These are phyloP conservation scores for Pseudolycoriella hygida DNA, from an alignment of 2,888 invertebrate genomes.

Conservation along the genomic window DNA sequence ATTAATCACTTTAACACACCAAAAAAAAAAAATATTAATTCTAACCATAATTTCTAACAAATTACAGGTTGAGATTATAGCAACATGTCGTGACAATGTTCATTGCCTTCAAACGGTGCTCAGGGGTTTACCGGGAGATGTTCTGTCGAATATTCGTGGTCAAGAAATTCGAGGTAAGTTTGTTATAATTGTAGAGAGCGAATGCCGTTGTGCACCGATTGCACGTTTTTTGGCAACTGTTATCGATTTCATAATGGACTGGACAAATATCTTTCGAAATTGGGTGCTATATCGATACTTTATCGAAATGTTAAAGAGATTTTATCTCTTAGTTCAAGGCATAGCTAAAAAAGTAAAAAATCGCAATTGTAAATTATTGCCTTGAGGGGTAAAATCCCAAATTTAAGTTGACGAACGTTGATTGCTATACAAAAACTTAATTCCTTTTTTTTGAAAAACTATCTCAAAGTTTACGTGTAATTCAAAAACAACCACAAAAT, in stretches of 20 bases:
- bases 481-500: too few relatives aligned
- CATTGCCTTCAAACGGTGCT: slow-evolving; percentile 57
- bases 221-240: slow-evolving; percentile 26
- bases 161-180: slow-evolving; percentile 42
- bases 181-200: slow-evolving; percentile 11
- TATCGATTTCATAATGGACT: slow-evolving; percentile 24
- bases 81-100: slow-evolving; percentile 74
- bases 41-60: not conserved
- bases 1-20: too few relatives aligned
- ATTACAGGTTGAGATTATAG: slow-evolving; percentile 62
- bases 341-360: not conserved
- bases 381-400: too few relatives aligned
- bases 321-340: not conserved
- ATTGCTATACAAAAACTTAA: too few relatives aligned
- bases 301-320: slow-evolving; percentile 15
- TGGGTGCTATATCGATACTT: slow-evolving; percentile 24
- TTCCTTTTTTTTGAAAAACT: too few relatives aligned
- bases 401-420: too few relatives aligned
- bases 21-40: too few relatives aligned
- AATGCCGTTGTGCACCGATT: slow-evolving; percentile 28
- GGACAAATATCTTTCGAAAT: slow-evolving; percentile 22
- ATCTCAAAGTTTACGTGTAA: too few relatives aligned
- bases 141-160: slow-evolving; percentile 35
- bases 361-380: not conserved
- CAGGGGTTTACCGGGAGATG: slow-evolving; percentile 32